Percentiles rank a stretch among this genome's conserved stretches.
These are phyloP conservation scores for Geotrypetes seraphini DNA, from an alignment of 2,797 vertebrate genomes.

Conservation along the genomic window DNA sequence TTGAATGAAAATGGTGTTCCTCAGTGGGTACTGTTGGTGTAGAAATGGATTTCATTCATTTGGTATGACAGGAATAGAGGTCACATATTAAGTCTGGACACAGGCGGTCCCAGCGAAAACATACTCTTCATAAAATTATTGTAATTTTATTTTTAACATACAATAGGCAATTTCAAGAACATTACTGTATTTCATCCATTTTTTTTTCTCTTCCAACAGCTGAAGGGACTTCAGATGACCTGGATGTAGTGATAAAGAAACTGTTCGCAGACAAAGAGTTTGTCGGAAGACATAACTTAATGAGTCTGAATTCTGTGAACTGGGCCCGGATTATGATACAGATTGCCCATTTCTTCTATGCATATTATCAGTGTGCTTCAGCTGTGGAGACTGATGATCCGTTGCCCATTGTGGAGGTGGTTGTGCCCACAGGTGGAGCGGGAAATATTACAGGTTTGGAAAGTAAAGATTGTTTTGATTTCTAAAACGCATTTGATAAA, in stretches of 20 bases:
- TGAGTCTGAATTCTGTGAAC: slow-evolving; percentile 88
- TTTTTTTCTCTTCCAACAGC: slow-evolving; percentile 44
- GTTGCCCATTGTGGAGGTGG: slow-evolving; percentile 67
- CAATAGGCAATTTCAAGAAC: too few species aligned
- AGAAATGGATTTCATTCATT: too few species aligned
- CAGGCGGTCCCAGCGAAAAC: too few species aligned
- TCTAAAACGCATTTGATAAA: too few species aligned
- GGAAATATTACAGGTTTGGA: slow-evolving; percentile 81
- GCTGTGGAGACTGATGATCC: slow-evolving; percentile 16
- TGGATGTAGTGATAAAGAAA: slow-evolving; percentile 67
- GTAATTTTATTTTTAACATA: too few species aligned
- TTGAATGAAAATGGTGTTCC: too few species aligned
- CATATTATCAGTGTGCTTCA: slow-evolving; percentile 65
- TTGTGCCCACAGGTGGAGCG: slow-evolving; percentile 84
- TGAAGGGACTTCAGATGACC: slow-evolving; percentile 79
- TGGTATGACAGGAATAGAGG: too few species aligned
- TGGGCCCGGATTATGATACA: slow-evolving; percentile 86
- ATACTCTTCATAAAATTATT: too few species aligned
- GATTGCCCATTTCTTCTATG: slow-evolving; percentile 76
- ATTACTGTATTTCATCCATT: too few species aligned
- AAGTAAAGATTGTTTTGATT: too few species aligned
- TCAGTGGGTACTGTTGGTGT: too few species aligned
- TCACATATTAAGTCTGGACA: too few species aligned
- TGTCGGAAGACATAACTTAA: slow-evolving; percentile 57
- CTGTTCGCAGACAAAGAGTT: slow-evolving; percentile 69